Evolutionary conservation across 2,113 vertebrate genomes (phyloP).

Genomic region (Carlito syrichta): DNA sequence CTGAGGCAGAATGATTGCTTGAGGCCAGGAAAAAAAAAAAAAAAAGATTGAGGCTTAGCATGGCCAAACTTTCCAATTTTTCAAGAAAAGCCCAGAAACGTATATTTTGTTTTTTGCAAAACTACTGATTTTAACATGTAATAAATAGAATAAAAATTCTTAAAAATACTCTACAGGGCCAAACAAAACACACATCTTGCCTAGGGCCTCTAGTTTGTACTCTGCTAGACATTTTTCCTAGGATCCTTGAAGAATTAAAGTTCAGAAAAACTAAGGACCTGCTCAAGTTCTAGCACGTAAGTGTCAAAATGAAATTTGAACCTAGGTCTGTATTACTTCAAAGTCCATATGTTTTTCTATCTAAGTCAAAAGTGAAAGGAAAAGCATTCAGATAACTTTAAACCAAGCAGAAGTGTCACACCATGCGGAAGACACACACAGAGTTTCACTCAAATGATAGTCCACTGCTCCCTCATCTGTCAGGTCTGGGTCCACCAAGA

Average conservation of each 20-base stretch:
- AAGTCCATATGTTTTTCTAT: not conserved
- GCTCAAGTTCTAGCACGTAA: not conserved
- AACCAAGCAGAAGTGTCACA: not conserved
- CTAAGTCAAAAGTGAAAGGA: not conserved
- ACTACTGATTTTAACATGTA: not conserved
- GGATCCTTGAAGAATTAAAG: not conserved
- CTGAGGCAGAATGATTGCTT: too few species aligned
- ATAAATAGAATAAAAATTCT: not conserved
- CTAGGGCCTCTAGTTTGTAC: not conserved
- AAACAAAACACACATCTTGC: not conserved
- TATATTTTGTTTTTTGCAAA: not conserved
- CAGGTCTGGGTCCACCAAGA: not conserved
- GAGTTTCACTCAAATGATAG: not conserved
- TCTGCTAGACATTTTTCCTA: not conserved
- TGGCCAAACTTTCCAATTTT: not conserved
- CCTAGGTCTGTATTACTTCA: not conserved
- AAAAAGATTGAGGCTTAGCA: too few species aligned
- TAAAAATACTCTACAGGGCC: not conserved
- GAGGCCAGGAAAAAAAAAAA: too few species aligned
- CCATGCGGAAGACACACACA: not conserved
- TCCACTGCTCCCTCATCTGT: not conserved
- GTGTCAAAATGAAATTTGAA: not conserved
- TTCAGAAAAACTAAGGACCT: not conserved
- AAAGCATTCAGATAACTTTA: not conserved
- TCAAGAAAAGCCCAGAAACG: not conserved